phyloP scores from a whole-genome alignment of 2,888 invertebrate genomes.

The Sipha maydis region DNA sequence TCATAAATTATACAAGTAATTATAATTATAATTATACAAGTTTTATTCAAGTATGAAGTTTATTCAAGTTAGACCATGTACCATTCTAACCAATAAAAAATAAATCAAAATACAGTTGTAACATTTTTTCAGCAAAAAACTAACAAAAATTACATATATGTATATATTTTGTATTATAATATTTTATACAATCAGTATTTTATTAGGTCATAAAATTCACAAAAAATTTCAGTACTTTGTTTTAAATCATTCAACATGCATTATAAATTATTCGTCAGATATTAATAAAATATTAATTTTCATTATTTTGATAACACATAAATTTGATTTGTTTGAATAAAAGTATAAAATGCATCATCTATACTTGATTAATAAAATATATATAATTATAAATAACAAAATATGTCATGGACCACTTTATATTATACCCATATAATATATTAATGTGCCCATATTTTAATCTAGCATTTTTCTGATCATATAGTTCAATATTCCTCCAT shows the following conservation, averaged over 20 bases:
- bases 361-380: not conserved
- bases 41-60: no score
- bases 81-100: no score
- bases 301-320: not conserved
- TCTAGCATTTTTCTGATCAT: slow-evolving; percentile 88
- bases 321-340: not conserved
- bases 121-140: no score
- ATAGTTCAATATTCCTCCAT: slow-evolving; percentile 97
- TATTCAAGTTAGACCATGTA: no score
- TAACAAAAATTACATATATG: no score
- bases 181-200: not conserved
- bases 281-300: not conserved
- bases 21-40: no score
- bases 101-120: no score
- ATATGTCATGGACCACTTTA: not conserved
- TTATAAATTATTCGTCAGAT: not conserved
- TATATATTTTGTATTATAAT: no score
- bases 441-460: not conserved
- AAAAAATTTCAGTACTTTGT: not conserved
- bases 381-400: not conserved
- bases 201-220: not conserved
- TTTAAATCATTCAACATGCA: not conserved
- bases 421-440: not conserved
- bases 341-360: slow-evolving; percentile 27
- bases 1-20: no score